These are phyloP conservation scores for Lerista edwardsae DNA, from an alignment of 2,797 vertebrate genomes.

Conservation along the genomic window DNA sequence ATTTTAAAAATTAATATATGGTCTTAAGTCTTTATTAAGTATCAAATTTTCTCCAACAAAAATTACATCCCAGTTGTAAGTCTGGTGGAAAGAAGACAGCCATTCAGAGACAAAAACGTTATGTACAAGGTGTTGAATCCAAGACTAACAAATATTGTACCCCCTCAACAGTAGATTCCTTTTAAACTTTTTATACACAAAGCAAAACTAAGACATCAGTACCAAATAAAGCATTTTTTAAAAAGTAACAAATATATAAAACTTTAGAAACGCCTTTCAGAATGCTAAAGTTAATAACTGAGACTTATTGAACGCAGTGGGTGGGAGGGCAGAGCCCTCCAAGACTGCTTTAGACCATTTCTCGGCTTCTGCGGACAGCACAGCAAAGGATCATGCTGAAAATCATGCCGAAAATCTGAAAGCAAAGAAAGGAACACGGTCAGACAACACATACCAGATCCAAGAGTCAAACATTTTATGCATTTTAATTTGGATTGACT, in stretches of 20 bases:
- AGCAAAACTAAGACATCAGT: constrained; percentile 71
- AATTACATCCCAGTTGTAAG: constrained; percentile 80
- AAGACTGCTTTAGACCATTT: constrained; percentile 85
- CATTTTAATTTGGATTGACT: neutral
- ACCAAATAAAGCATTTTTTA: constrained; percentile 77
- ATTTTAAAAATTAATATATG: constrained; percentile 34
- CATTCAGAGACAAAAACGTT: constrained; percentile 68
- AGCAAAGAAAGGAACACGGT: constrained; percentile 21
- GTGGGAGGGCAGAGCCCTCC: neutral
- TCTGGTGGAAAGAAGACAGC: constrained; percentile 61
- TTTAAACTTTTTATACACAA: constrained; percentile 65
- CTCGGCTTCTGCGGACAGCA: constrained; percentile 91
- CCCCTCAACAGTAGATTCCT: constrained; percentile 72
- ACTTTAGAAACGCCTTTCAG: constrained; percentile 76
- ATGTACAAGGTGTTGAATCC: constrained; percentile 74
- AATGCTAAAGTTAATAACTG: constrained; percentile 72
- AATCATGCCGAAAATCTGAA: constrained; percentile 95
- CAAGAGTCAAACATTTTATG: neutral
- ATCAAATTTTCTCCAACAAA: constrained; percentile 83
- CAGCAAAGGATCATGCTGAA: constrained; percentile 97
- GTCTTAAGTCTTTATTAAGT: constrained; percentile 80
- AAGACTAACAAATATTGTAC: constrained; percentile 77
- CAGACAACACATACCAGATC: neutral
- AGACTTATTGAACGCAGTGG: constrained; percentile 55
- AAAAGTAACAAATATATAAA: constrained; percentile 74